phyloP scores from a whole-genome alignment of 1,140 invertebrate genomes.

The Copidosoma floridanum region DNA sequence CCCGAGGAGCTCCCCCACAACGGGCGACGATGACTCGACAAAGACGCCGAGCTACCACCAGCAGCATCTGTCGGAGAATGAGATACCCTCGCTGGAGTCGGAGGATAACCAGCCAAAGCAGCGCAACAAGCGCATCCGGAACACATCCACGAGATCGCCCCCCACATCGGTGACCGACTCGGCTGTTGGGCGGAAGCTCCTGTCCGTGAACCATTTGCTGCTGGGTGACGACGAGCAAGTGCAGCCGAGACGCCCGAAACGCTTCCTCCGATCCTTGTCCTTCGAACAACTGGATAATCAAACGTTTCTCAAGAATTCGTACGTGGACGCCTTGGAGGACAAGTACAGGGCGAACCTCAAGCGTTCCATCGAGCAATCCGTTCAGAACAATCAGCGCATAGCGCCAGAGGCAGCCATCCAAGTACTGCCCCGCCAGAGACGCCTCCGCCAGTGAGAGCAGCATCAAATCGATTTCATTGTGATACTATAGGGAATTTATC shows the following conservation, averaged over 20 bases:
- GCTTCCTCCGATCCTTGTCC: slow-evolving; percentile 41
- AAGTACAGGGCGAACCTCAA: slow-evolving; percentile 53
- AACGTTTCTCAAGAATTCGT: slow-evolving; percentile 53
- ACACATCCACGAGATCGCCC: slow-evolving; percentile 37
- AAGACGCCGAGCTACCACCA: slow-evolving; percentile 24
- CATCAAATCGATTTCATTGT: slow-evolving; percentile 50
- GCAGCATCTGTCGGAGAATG: slow-evolving; percentile 40
- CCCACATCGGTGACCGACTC: too few relatives aligned
- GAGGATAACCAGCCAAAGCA: slow-evolving; percentile 44
- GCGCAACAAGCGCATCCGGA: slow-evolving; percentile 50
- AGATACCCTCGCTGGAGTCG: slow-evolving; percentile 44
- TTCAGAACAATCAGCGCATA: slow-evolving; percentile 38
- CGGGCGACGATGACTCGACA: slow-evolving; percentile 9
- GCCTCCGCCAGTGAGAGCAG: slow-evolving; percentile 41
- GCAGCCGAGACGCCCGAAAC: slow-evolving; percentile 42
- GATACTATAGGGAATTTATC: slow-evolving; percentile 56
- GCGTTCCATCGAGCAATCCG: slow-evolving; percentile 42
- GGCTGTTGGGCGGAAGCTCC: slow-evolving; percentile 41
- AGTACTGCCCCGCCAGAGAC: too few relatives aligned
- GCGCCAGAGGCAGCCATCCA: too few relatives aligned
- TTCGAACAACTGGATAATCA: slow-evolving; percentile 55
- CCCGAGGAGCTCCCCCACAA: not conserved
- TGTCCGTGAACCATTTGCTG: slow-evolving; percentile 38
- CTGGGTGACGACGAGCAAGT: not conserved
- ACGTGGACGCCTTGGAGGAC: slow-evolving; percentile 50